These are phyloP conservation scores for Trialeurodes vaporariorum DNA, from an alignment of 1,140 invertebrate species.

Conservation along the genomic window DNA sequence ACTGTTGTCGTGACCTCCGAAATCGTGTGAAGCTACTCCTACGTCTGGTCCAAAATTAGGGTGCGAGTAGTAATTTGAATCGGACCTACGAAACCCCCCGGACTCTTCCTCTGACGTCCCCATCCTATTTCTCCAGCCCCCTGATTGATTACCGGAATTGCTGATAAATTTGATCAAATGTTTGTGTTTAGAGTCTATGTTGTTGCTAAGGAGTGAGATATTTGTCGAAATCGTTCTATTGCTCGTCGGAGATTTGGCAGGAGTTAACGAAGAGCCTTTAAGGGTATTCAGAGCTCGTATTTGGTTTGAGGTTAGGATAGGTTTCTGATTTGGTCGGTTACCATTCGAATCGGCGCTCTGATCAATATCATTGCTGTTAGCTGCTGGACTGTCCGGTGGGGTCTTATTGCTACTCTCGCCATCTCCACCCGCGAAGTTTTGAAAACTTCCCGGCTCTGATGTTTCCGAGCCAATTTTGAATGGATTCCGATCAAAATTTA, in stretches of 20 bases:
- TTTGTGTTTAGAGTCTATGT: neutral
- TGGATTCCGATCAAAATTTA: neutral
- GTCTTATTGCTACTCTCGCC: neutral
- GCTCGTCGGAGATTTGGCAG: neutral
- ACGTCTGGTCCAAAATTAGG: neutral
- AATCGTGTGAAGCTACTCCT: neutral
- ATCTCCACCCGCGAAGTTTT: too few relatives aligned
- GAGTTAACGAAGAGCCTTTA: neutral
- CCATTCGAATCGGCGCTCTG: neutral
- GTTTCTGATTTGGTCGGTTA: neutral
- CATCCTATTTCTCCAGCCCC: neutral
- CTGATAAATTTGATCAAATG: neutral
- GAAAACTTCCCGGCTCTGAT: neutral
- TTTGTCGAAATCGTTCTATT: neutral
- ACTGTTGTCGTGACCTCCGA: too few relatives aligned
- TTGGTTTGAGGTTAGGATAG: neutral
- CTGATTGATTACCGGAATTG: neutral
- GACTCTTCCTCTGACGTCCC: neutral
- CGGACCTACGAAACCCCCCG: too few relatives aligned
- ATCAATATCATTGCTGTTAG: neutral
- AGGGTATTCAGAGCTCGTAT: neutral
- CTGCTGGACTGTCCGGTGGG: neutral
- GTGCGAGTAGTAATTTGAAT: neutral
- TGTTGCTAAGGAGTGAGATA: neutral
- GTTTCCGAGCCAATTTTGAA: neutral